phyloP scores from a whole-genome alignment of 2,113 vertebrate genomes.

The Phyllopteryx taeniolatus region DNA sequence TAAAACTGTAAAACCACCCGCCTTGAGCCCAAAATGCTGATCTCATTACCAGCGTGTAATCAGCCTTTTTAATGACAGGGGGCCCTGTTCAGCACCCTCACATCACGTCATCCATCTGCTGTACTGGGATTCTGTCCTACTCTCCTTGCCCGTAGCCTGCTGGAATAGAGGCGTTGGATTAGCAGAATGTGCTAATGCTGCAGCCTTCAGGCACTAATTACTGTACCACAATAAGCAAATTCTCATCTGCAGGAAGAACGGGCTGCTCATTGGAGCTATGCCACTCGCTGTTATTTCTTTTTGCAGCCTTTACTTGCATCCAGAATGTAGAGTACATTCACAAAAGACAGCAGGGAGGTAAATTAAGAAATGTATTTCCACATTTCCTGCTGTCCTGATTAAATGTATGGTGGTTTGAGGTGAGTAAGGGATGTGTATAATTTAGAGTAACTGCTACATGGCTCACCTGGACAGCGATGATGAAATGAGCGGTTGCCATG shows the following conservation, averaged over 20 bases:
- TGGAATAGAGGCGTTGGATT: constrained; percentile 50
- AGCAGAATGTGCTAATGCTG: constrained; percentile 49
- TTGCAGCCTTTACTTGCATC: constrained; percentile 22
- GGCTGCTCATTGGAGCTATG: constrained; percentile 17
- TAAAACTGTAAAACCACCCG: constrained; percentile 20
- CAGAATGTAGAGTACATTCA: constrained; percentile 21
- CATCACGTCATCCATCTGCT: constrained; percentile 60
- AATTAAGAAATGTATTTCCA: neutral
- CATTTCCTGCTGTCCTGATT: neutral
- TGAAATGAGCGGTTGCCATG: constrained; percentile 63
- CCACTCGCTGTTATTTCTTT: constrained; percentile 19
- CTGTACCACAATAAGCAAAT: constrained; percentile 55
- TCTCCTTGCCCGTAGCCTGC: constrained; percentile 41
- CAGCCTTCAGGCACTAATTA: constrained; percentile 61
- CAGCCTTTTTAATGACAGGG: constrained; percentile 53
- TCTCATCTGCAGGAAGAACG: constrained; percentile 38
- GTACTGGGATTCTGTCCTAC: constrained; percentile 51
- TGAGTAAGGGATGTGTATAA: constrained; percentile 11
- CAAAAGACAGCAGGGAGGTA: neutral
- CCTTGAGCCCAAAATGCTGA: constrained; percentile 54
- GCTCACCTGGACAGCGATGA: constrained; percentile 60
- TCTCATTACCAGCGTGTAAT: constrained; percentile 67
- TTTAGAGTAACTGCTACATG: constrained; percentile 35
- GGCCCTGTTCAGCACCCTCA: constrained; percentile 33
- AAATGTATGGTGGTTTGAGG: constrained; percentile 1